Evolutionary conservation across 1,140 invertebrate species (phyloP).

Genomic region (Ladona fulva): DNA sequence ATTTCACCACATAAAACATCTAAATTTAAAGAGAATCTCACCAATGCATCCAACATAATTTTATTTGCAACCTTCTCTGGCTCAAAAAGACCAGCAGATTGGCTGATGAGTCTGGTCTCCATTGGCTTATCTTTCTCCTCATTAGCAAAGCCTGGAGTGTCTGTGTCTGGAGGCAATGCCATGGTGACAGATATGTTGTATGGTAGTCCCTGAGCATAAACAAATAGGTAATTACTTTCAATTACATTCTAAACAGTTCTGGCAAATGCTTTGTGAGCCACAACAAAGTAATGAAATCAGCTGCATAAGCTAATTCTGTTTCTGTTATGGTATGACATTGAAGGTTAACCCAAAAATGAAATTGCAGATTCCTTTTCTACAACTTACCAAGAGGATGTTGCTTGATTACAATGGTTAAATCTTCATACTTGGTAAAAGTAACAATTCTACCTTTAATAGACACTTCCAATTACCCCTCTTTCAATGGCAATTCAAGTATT

Average conservation of each 20-base stretch:
- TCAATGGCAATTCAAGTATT: too few relatives aligned
- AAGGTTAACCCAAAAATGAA: too few relatives aligned
- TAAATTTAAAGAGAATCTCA: constrained; percentile 34
- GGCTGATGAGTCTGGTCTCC: constrained; percentile 83
- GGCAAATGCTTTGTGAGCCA: too few relatives aligned
- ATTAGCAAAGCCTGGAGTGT: constrained; percentile 87
- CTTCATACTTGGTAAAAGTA: too few relatives aligned
- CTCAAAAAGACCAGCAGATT: constrained; percentile 61
- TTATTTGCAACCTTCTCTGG: constrained; percentile 71
- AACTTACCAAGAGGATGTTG: too few relatives aligned
- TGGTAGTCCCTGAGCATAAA: constrained; percentile 47
- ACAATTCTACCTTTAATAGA: too few relatives aligned
- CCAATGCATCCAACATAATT: constrained; percentile 73
- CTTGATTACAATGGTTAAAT: too few relatives aligned
- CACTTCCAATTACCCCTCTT: too few relatives aligned
- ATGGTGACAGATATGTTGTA: constrained; percentile 80
- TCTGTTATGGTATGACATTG: too few relatives aligned
- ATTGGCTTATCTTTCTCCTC: constrained; percentile 79
- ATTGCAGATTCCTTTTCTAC: too few relatives aligned
- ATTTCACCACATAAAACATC: not conserved
- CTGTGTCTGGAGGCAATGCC: constrained; percentile 89
- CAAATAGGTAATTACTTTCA: not conserved
- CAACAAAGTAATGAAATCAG: too few relatives aligned
- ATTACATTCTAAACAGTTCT: not conserved
- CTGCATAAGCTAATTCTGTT: too few relatives aligned